Conservation (phyloP, 2,888 invertebrate species). For the Spisula solida region DNA sequence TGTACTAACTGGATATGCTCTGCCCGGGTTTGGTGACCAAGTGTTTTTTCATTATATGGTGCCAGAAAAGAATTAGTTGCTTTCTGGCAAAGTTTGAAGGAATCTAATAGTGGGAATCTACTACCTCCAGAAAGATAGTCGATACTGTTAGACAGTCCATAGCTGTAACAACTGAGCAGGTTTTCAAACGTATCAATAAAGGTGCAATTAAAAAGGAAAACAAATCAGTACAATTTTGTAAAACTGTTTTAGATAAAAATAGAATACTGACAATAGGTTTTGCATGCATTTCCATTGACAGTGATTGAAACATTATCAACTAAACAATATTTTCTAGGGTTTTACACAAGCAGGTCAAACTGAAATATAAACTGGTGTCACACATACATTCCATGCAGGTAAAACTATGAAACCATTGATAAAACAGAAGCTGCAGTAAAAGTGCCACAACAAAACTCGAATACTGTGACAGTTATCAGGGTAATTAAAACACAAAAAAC, state of each 20-base stretch:
- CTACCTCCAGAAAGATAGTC: no score
- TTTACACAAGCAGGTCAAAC: not conserved
- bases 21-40: no score
- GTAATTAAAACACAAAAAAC: constrained; percentile 4
- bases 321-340: constrained; percentile 18
- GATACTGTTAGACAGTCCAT: no score
- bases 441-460: constrained; percentile 44
- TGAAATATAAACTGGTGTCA: constrained; percentile 23
- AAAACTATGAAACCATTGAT: not conserved
- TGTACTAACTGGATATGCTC: no score
- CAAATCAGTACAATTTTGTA: not conserved
- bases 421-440: constrained; percentile 46
- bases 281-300: constrained; percentile 5
- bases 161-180: no score
- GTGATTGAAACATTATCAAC: not conserved
- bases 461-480: constrained; percentile 24
- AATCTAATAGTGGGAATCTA: no score
- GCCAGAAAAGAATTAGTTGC: no score
- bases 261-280: not conserved
- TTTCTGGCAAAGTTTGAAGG: no score
- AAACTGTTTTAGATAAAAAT: not conserved
- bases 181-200: no score
- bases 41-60: no score
- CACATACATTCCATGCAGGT: constrained; percentile 48
- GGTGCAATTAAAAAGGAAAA: no score